phyloP scores from a whole-genome alignment of 2,888 invertebrate species.

The Tetanocera ferruginea region DNA sequence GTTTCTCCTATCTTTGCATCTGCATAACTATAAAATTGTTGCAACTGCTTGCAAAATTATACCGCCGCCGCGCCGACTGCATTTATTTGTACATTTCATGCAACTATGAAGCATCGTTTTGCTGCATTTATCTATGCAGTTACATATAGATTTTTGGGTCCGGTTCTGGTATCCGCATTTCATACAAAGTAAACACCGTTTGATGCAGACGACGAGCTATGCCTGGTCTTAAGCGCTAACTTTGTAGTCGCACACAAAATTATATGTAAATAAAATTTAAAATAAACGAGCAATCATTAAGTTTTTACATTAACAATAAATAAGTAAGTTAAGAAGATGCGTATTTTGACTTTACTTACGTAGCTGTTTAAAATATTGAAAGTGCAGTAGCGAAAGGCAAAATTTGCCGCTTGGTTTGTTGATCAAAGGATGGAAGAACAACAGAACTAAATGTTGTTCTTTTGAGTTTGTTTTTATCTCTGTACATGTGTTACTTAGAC shows the following conservation, averaged over 20 bases:
- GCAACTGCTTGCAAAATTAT: not conserved
- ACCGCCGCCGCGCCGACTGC: not conserved
- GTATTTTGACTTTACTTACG: not conserved
- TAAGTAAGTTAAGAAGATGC: conserved; percentile 33
- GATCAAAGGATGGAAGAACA: no score
- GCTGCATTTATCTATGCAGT: not conserved
- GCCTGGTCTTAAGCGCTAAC: not conserved
- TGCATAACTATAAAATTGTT: conserved; percentile 6
- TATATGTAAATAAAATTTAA: conserved; percentile 67
- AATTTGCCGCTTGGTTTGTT: no score
- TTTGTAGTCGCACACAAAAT: conserved; percentile 39
- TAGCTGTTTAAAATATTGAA: not conserved
- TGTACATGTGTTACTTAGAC: no score
- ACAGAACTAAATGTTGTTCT: no score
- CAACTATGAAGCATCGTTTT: not conserved
- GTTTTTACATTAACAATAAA: conserved; percentile 70
- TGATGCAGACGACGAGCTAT: not conserved
- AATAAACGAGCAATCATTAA: conserved; percentile 70
- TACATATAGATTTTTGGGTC: not conserved
- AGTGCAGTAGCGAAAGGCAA: no score
- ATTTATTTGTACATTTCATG: not conserved
- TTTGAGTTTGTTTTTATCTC: no score
- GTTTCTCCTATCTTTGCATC: not conserved
- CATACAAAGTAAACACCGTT: conserved; percentile 14
- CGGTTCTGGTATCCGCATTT: not conserved